Base-by-base conservation (phyloP, 2,888 invertebrate genomes). In the Ectemnius lituratus region DNA sequence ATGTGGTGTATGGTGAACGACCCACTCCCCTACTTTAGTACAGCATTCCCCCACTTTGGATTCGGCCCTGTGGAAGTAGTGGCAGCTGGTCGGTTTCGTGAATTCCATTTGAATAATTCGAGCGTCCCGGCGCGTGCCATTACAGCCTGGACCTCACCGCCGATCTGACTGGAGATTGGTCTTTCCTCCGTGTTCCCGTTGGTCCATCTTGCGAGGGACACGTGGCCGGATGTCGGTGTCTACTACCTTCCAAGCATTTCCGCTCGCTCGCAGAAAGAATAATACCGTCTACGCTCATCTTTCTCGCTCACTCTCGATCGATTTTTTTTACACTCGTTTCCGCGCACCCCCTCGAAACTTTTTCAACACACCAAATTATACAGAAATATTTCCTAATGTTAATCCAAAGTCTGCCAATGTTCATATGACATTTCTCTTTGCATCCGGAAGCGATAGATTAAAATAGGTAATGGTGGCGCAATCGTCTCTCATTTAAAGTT, bases 191-290 rank as follows among this genome's bases (percentile, higher is more conserved):
- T 69, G 20, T 47, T 72, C 76, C 73, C 63, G 78, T 84, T 84
- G 84, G 84, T 76, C 76, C 78, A 78, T 72, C 68, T 68, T 18
- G 13, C n/a, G 37, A 45, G 65, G 75, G 86, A 86, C 90, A 89
- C 89, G 88, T 90, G 89, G 88, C 90, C 89, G 90, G 90, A 90
- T 88, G 88, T 86, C 81, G 85, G 84, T 52, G 52, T 81, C 82
- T 81, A 37, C 82, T 81, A 37, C 37, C 83, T 86, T 84, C 83
- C 84, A 80, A 80, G 84, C 83, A 78, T 88, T 88, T 88, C 88
- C 88, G 88, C 78, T 82, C 78, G 70, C 28, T 5, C 60, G 75
- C 37, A 8, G 8, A 37, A 68, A 27, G 80, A 76, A 83, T 85
- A 85, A 84, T 84, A 78, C 81, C 84, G 86, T 84, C 84, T 86